Percentiles rank a stretch among this genome's conserved stretches.
Evolutionary conservation across 1,140 invertebrate genomes (phyloP).

Genomic region (Platorchestia sp.): DNA sequence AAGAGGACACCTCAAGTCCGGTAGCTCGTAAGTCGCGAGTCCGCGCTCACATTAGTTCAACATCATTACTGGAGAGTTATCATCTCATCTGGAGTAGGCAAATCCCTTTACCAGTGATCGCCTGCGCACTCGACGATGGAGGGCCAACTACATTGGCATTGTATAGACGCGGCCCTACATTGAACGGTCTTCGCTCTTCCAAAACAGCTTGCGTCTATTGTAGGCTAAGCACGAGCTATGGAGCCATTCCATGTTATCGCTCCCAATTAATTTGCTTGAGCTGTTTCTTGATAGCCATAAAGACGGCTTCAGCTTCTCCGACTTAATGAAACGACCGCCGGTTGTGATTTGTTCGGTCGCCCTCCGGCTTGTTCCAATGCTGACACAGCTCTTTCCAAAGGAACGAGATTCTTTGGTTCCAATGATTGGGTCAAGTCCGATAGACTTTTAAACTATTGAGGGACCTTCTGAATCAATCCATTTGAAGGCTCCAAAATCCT

Average conservation of each 20-base stretch:
- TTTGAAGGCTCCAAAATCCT: conserved; percentile 3
- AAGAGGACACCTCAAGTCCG: not conserved
- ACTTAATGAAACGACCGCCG: conserved; percentile 6
- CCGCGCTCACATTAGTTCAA: conserved; percentile 4
- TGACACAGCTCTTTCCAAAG: conserved; percentile 48
- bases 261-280: conserved; percentile 53
- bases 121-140: conserved; percentile 23
- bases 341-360: conserved; percentile 51
- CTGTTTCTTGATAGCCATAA: conserved; percentile 51
- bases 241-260: conserved; percentile 51
- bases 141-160: not conserved
- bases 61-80: conserved; percentile 31
- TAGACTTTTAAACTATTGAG: conserved; percentile 52
- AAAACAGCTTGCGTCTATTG: conserved; percentile 29
- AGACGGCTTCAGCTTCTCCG: conserved; percentile 29
- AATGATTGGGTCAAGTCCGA: conserved; percentile 48
- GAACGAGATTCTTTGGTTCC: conserved; percentile 39
- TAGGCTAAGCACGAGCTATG: conserved; percentile 26
- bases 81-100: conserved; percentile 34
- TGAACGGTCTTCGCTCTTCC: conserved; percentile 18
- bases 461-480: conserved; percentile 49
- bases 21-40: not conserved
- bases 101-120: conserved; percentile 30
- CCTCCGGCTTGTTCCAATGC: conserved; percentile 13
- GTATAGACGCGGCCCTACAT: not conserved